These are phyloP conservation scores for Panorpa germanica DNA, from an alignment of 2,888 invertebrate genomes.

Conservation along the genomic window DNA sequence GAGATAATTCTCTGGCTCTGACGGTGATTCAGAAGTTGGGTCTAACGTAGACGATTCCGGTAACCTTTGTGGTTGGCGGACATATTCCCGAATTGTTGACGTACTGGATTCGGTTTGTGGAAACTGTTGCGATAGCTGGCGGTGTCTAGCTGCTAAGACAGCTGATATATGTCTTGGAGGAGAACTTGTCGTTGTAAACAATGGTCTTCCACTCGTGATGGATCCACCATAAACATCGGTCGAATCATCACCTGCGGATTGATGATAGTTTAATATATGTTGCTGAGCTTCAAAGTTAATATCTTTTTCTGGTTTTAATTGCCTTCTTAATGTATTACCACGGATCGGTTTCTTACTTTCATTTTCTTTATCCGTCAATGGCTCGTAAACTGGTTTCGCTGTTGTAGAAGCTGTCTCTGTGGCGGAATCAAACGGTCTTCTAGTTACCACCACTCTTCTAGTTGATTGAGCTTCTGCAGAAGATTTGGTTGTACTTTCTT, in stretches of 20 bases:
- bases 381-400: slow-evolving; percentile 31
- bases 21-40: slow-evolving; percentile 31
- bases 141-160: slow-evolving; percentile 28
- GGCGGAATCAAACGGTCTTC: too few species aligned
- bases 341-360: slow-evolving; percentile 23
- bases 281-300: slow-evolving; percentile 27
- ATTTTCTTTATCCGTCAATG: slow-evolving; percentile 21
- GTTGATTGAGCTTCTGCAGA: slow-evolving; percentile 12
- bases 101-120: slow-evolving; percentile 12
- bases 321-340: slow-evolving; percentile 40
- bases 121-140: slow-evolving; percentile 20
- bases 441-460: slow-evolving; percentile 7
- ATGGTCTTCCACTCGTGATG: slow-evolving; percentile 38
- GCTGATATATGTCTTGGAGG: slow-evolving; percentile 34
- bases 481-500: slow-evolving; percentile 13
- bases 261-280: slow-evolving; percentile 34
- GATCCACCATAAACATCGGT: slow-evolving; percentile 50
- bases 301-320: slow-evolving; percentile 35
- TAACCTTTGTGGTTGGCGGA: slow-evolving; percentile 10
- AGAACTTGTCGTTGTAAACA: slow-evolving; percentile 43
- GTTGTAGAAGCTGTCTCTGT: slow-evolving; percentile 7
- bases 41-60: slow-evolving; percentile 29
- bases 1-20: slow-evolving; percentile 27
- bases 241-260: slow-evolving; percentile 41
- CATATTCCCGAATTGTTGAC: slow-evolving; percentile 23